These are phyloP conservation scores for Oncorhynchus nerka DNA, from an alignment of 2,113 vertebrate species.

Conservation along the genomic window DNA sequence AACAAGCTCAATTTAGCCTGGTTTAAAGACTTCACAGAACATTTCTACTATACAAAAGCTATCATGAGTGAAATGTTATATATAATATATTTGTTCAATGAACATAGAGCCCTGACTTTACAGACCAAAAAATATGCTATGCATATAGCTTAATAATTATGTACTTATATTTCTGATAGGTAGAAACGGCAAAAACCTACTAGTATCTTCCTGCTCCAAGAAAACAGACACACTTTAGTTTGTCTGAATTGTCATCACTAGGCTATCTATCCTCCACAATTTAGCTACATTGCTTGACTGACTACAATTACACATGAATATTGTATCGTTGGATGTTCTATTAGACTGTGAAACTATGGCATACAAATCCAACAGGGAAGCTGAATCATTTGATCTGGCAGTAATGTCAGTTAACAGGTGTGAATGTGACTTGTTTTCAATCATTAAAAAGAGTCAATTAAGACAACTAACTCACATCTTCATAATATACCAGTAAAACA, in stretches of 20 bases:
- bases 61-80: not conserved
- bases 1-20: slow-evolving; percentile 52
- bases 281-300: not conserved
- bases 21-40: not conserved
- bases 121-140: not conserved
- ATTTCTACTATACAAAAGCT: not conserved
- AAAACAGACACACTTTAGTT: not conserved
- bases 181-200: not conserved
- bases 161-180: not conserved
- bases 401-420: not conserved
- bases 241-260: not conserved
- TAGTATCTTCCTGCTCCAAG: not conserved
- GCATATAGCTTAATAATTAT: not conserved
- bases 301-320: not conserved
- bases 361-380: not conserved
- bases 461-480: too few relatives aligned
- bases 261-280: not conserved
- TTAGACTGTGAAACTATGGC: not conserved
- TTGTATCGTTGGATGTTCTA: not conserved
- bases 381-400: not conserved
- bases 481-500: too few relatives aligned
- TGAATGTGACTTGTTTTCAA: not conserved
- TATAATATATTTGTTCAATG: not conserved
- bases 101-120: not conserved
- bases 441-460: not conserved